Evolutionary conservation across 2,797 vertebrate species (phyloP), one percentile per base, ranked within the genome.

Genomic region (Mionectes olivaceus): DNA sequence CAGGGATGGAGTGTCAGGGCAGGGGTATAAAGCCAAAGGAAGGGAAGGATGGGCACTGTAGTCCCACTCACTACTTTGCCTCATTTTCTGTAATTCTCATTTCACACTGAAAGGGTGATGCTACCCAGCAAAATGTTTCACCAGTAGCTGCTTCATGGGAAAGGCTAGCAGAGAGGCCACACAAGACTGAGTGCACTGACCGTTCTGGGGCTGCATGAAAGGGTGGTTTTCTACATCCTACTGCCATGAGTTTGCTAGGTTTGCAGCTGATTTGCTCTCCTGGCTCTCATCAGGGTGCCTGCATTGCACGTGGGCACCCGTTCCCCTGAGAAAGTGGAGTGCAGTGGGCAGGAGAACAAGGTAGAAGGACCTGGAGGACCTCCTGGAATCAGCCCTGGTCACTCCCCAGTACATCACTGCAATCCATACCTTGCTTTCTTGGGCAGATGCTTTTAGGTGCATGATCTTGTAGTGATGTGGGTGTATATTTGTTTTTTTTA

Each of bases 301-400:
- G 0, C 41, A 0, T 6, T 21, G 33, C 1, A 1, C 37, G 46
- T 41, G 61, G 11, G 33, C 24, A 60, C n/a, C 14, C 22, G 22
- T 59, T 2, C 0, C 35, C 18, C 39, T 2, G 10, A 50, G 33
- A 35, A 0, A 2, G 23, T 32, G 47, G 18, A 30, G 32, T 25
- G 49, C 52, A 63, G 50, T 1, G 0, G 44, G 21, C 53, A 75
- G 65, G 28, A 68, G n/a, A 47, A 24, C 0, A 3, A 64, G 65
- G 25, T 67, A 67, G 79, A 44, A 67, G 56, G 25, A 18, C 16
- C 59, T 49, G 43, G 33, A 78, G 9, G 19, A 76, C 9, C 27
- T 71, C 43, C 32, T 79, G 35, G 30, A 46, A 19, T 27, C 33
- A 91, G 19, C 35, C 25, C 50, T 39, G 9, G 25, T 57, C 11